Percentiles rank a stretch among this genome's conserved stretches.
Evolutionary conservation across 2,797 vertebrate species (phyloP).

Genomic region (Myripristis jacobus): DNA sequence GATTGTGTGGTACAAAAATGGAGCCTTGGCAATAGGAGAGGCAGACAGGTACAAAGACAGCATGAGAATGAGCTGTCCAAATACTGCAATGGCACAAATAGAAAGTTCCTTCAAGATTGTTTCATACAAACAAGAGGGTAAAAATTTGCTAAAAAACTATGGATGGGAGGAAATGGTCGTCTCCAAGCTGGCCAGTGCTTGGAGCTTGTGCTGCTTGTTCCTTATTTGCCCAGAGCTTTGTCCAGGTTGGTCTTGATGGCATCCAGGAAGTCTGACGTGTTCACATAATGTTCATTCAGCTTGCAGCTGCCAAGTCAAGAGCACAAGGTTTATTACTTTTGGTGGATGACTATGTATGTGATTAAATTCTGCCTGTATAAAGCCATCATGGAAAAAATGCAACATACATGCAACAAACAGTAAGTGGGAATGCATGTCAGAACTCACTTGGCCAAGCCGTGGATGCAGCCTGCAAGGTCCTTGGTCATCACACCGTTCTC

Average conservation of each 20-base stretch:
- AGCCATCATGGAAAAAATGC: background rate
- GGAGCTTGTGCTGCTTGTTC: constrained; percentile 80
- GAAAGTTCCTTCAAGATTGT: constrained; percentile 47
- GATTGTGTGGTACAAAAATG: constrained; percentile 41
- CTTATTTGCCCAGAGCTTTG: constrained; percentile 92
- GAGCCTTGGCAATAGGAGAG: constrained; percentile 3
- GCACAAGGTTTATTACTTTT: constrained; percentile 63
- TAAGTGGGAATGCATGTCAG: constrained; percentile 71
- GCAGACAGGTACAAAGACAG: constrained; percentile 8
- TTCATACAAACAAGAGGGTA: constrained; percentile 28
- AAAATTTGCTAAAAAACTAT: constrained; percentile 24
- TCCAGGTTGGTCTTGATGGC: constrained; percentile 97
- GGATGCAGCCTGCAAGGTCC: constrained; percentile 98
- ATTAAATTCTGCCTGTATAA: background rate
- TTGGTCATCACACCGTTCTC: constrained; percentile 97
- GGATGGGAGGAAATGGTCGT: background rate
- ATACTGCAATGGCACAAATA: constrained; percentile 41
- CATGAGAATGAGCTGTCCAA: constrained; percentile 20
- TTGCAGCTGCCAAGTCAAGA: constrained; percentile 86
- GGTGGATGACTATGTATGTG: background rate
- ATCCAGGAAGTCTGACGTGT: constrained; percentile 97
- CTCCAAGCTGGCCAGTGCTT: constrained; percentile 72
- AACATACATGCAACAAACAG: background rate
- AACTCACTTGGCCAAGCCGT: constrained; percentile 93
- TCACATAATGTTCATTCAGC: constrained; percentile 95